Conservation (phyloP, 2,888 invertebrate genomes). For the Heliconius aoede region DNA sequence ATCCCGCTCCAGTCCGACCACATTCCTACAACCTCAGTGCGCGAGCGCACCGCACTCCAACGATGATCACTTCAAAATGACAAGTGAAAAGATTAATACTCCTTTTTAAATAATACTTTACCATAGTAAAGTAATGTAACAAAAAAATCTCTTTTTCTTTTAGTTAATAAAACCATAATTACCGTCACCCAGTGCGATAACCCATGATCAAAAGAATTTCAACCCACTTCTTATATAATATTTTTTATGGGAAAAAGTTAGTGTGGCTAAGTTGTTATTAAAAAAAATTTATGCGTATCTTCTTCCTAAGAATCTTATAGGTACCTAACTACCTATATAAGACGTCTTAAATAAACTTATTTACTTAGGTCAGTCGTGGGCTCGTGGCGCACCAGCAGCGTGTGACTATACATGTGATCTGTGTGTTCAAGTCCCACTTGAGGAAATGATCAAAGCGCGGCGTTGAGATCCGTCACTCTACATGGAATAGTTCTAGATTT, state of each 20-base stretch:
- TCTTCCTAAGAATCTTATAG: too few species aligned
- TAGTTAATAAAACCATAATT: neutral
- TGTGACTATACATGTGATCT: too few species aligned
- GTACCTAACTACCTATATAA: neutral
- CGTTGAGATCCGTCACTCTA: too few species aligned
- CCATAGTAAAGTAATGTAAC: neutral
- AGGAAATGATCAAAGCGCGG: too few species aligned
- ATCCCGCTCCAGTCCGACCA: slow-evolving; percentile 66
- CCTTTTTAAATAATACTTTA: neutral
- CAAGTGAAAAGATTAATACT: slow-evolving; percentile 23
- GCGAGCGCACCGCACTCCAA: slow-evolving; percentile 64
- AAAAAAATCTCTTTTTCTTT: neutral
- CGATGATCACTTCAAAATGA: slow-evolving; percentile 43
- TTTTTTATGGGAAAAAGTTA: too few species aligned
- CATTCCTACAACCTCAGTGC: slow-evolving; percentile 79
- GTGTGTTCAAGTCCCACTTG: too few species aligned
- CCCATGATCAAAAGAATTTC: too few species aligned
- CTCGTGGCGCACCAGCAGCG: too few species aligned
- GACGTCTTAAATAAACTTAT: too few species aligned
- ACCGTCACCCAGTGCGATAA: neutral
- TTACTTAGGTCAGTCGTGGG: too few species aligned
- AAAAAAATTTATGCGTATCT: neutral
- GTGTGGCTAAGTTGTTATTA: neutral
- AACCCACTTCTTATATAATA: too few species aligned
- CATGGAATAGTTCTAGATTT: too few species aligned